Conservation (phyloP, 2,113 vertebrate genomes). For the Antechinus flavipes region DNA sequence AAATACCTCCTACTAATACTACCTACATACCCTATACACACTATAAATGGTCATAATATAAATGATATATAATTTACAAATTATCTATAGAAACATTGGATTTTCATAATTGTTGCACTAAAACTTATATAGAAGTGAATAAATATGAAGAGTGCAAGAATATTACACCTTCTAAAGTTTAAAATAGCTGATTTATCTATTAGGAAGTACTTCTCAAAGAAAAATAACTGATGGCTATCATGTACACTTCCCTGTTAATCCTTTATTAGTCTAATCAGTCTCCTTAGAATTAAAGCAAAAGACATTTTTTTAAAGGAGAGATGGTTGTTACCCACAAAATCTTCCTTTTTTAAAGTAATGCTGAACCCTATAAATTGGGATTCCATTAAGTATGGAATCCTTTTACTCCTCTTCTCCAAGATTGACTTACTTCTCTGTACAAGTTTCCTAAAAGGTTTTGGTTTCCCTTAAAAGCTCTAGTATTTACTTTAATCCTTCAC, state of each 20-base stretch:
- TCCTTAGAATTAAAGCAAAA: not conserved
- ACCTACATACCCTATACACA: not conserved
- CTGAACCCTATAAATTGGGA: not conserved
- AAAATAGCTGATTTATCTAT: not conserved
- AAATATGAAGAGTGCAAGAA: not conserved
- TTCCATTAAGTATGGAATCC: not conserved
- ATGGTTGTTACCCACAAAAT: not conserved
- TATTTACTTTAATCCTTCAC: not conserved
- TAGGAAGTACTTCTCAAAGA: not conserved
- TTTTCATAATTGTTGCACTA: not conserved
- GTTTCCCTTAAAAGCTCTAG: not conserved
- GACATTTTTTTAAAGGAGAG: not conserved
- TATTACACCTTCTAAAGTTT: not conserved
- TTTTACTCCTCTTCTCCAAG: not conserved
- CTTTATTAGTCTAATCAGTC: not conserved
- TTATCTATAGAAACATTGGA: not conserved
- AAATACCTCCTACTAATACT: not conserved
- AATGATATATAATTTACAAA: not conserved
- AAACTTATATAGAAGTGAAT: not conserved
- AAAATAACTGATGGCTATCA: not conserved
- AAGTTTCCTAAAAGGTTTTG: not conserved
- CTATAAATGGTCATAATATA: not conserved
- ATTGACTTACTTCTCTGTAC: not conserved
- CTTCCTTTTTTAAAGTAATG: not conserved
- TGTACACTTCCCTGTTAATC: not conserved